Percentiles rank a stretch among this genome's conserved stretches.
Conservation (phyloP, 1,140 invertebrate genomes). For the Bombyx mori region ASM3026992v2 NC_085116.1:11502501-11503000, state of each 20-base stretch:
- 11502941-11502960: slow-evolving; percentile 52
- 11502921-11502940: slow-evolving; percentile 55
- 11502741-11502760: no score
- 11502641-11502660: no score
- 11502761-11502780: slow-evolving; percentile 6
- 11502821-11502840: slow-evolving; percentile 3
- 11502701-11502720: not conserved
- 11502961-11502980: slow-evolving; percentile 61
- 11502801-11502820: slow-evolving; percentile 7
- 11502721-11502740: not conserved
- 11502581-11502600: slow-evolving; percentile 28
- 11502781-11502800: slow-evolving; percentile 4
- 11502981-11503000: slow-evolving; percentile 35
- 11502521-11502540: slow-evolving; percentile 42
- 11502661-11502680: no score
- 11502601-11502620: no score
- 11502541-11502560: slow-evolving; percentile 48
- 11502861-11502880: slow-evolving; percentile 16
- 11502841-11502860: slow-evolving; percentile 5
- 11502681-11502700: no score
- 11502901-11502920: slow-evolving; percentile 57
- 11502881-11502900: slow-evolving; percentile 32
- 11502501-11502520: slow-evolving; percentile 46
- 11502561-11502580: slow-evolving; percentile 48
- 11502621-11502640: no score